A percentile compares a stretch with the other conserved stretches of the same genome.
Evolutionary conservation across 1,140 invertebrate species (phyloP).

Genomic region (Drosophila pachea): DNA sequence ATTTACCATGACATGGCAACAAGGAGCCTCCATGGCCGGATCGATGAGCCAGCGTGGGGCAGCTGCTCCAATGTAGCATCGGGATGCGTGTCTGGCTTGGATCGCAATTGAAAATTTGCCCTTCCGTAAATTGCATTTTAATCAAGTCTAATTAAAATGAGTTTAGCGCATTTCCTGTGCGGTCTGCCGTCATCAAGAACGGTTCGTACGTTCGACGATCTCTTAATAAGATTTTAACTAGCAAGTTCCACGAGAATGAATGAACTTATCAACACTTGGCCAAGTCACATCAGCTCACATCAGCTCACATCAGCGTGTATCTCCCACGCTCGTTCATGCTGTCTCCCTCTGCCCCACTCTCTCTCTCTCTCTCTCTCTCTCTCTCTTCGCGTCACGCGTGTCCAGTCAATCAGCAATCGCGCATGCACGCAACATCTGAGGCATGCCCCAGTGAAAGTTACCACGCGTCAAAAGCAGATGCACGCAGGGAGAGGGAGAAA

Average conservation of each 20-base stretch:
- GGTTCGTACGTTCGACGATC: background rate
- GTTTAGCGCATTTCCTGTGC: slow-evolving; percentile 67
- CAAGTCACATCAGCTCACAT: slow-evolving; percentile 29
- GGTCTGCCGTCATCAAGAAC: slow-evolving; percentile 21
- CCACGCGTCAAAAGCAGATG: slow-evolving; percentile 30
- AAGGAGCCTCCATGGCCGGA: background rate
- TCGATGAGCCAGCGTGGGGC: background rate
- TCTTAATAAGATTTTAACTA: slow-evolving; percentile 53
- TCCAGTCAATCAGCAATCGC: slow-evolving; percentile 41
- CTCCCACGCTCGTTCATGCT: background rate
- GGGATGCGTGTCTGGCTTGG: slow-evolving; percentile 11
- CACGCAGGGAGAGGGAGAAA: background rate
- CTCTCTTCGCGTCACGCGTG: slow-evolving; percentile 42
- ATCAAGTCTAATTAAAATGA: slow-evolving; percentile 76
- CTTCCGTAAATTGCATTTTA: slow-evolving; percentile 68
- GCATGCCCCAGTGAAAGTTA: slow-evolving; percentile 36
- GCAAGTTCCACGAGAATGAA: slow-evolving; percentile 52
- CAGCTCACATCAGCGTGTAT: slow-evolving; percentile 15
- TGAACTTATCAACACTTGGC: slow-evolving; percentile 72
- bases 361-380: background rate
- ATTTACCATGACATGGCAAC: slow-evolving; percentile 36
- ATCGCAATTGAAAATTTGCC: slow-evolving; percentile 42
- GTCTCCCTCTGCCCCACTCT: background rate
- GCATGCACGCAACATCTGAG: slow-evolving; percentile 42
- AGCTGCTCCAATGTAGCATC: slow-evolving; percentile 2